A percentile compares a stretch with the other conserved stretches of the same genome.
phyloP scores from a whole-genome alignment of 1,140 invertebrate genomes.

The Saccostrea echinata region DNA sequence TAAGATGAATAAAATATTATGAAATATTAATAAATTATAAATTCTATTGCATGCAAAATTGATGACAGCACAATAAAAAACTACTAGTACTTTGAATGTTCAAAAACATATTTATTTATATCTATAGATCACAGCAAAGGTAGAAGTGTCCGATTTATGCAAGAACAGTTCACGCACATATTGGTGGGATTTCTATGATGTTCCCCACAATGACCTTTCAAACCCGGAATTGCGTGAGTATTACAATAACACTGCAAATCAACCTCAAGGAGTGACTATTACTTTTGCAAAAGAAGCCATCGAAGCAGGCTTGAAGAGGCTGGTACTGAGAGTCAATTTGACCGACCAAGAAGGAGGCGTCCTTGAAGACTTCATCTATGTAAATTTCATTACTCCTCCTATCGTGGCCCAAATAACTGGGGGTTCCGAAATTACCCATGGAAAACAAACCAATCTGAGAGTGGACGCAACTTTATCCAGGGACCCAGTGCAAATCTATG shows the following conservation, averaged over 20 bases:
- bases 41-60: too few species aligned
- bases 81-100: too few species aligned
- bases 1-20: too few species aligned
- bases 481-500: constrained; percentile 1
- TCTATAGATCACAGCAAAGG: constrained; percentile 45
- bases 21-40: too few species aligned
- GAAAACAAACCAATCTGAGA: not conserved
- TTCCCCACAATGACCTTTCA: not conserved
- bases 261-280: constrained; percentile 39
- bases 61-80: too few species aligned
- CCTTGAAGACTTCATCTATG: constrained; percentile 36
- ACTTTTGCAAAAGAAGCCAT: constrained; percentile 44
- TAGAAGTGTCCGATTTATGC: constrained; percentile 38
- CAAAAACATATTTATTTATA: not conserved
- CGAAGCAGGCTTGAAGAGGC: constrained; percentile 41
- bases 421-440: not conserved
- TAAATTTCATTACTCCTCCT: constrained; percentile 36
- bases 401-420: constrained; percentile 36
- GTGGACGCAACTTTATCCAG: not conserved
- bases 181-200: constrained; percentile 46
- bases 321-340: constrained; percentile 14
- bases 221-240: not conserved
- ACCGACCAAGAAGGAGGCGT: constrained; percentile 41
- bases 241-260: constrained; percentile 37
- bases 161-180: constrained; percentile 44